Base-by-base conservation (phyloP, 1,140 invertebrate species). In the Drosophila arawakana region DNA sequence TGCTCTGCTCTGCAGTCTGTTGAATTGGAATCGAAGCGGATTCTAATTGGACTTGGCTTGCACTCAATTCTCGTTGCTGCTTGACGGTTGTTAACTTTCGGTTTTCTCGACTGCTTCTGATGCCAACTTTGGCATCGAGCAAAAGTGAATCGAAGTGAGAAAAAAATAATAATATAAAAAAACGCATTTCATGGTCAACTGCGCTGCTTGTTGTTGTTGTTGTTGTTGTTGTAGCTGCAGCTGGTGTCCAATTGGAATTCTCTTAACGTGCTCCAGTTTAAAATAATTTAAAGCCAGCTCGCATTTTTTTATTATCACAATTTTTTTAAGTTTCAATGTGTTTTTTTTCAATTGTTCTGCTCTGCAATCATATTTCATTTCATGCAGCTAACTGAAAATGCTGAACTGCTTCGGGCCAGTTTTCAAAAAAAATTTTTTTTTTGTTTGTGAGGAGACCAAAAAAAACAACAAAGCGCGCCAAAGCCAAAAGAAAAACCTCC, bases 361-460 rank as follows among this genome's bases (percentile, higher is more conserved):
- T 21, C 61, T 18, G 73, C 59, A 59, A 34, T 79, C 83, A 86
- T 86, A 86, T 88, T 78, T 81, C 72, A 85, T 86, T 85, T 78
- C 46, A 50, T 83, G 81, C 57, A 71, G 65, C 61, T 58, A 46
- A 18, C 68, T 57, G 15, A 57, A 72, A 65, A 58, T 72, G 59
- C 25, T 61, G 70, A 30, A 21, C 54, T 34, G 61, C 72, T 77
- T 81, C 52, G 76, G 75, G 79, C 79, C 79, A 67, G 77, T 59
- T 73, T 60, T 15, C 15, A 50, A 18, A 43, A 73, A 73, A 21
- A 21, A 21, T 21, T 21, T 21, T 21, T 21, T 21, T 1, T 21
- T 21, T 21, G 18, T 21, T 21, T 21, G 18, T 21, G 18, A 21
- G 18, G 18, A 21, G 18, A 21, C 18, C 18, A 21, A 1, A 7